Percentiles rank a stretch among this genome's conserved stretches.
These are phyloP conservation scores for Horisme vitalbata DNA, from an alignment of 2,888 invertebrate genomes.

Conservation along the genomic window DNA sequence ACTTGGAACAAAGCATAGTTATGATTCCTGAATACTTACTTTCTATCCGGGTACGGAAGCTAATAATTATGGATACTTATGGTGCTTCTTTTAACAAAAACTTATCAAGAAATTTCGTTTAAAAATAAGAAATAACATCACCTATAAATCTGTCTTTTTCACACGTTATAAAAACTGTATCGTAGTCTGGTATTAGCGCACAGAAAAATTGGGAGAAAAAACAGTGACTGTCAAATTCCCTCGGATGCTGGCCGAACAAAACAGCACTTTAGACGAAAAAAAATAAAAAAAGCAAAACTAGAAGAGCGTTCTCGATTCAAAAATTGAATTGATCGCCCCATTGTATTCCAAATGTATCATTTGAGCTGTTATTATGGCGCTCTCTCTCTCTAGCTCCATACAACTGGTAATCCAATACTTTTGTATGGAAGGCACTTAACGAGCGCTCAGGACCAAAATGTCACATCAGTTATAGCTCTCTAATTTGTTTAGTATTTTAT, in stretches of 20 bases:
- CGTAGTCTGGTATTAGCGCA: slow-evolving; percentile 61
- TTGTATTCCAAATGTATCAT: slow-evolving; percentile 83
- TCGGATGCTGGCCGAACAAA: slow-evolving; percentile 80
- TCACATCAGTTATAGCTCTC: slow-evolving; percentile 49
- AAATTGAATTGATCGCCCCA: slow-evolving; percentile 83
- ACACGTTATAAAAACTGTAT: slow-evolving; percentile 38
- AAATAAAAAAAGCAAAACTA: slow-evolving; percentile 69
- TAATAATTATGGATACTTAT: no score
- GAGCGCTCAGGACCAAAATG: slow-evolving; percentile 60
- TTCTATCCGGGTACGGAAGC: no score
- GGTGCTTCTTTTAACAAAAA: no score
- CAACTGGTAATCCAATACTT: slow-evolving; percentile 82
- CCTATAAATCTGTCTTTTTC: slow-evolving; percentile 12
- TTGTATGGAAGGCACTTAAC: slow-evolving; percentile 82
- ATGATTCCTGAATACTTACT: no score
- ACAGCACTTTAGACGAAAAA: slow-evolving; percentile 81
- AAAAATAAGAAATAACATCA: no score
- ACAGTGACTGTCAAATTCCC: slow-evolving; percentile 81
- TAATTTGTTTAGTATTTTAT: slow-evolving; percentile 64
- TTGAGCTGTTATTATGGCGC: slow-evolving; percentile 80
- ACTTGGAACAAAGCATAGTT: no score
- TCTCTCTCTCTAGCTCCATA: slow-evolving; percentile 76
- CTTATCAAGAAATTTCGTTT: no score
- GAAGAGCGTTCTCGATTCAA: slow-evolving; percentile 83
- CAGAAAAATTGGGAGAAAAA: slow-evolving; percentile 73